Evolutionary conservation across 2,113 vertebrate genomes (phyloP).

Genomic region (Delphinapterus leucas): DNA sequence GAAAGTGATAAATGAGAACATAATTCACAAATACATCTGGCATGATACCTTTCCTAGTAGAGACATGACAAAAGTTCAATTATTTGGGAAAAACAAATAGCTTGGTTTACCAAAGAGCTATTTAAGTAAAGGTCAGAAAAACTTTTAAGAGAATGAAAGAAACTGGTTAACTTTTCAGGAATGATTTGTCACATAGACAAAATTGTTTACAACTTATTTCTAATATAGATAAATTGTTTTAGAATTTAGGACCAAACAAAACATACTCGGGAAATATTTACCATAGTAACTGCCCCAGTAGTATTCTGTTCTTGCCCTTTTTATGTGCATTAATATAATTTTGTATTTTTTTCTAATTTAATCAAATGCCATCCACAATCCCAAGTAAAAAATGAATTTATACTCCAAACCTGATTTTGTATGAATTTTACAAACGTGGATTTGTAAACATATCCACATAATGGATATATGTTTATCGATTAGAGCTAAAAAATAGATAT

Average conservation of each 20-base stretch:
- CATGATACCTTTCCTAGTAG: background rate
- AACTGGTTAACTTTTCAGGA: background rate
- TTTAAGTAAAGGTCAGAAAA: background rate
- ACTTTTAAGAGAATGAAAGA: background rate
- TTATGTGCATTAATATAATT: background rate
- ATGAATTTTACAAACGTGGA: background rate
- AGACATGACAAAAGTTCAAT: background rate
- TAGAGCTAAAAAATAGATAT: background rate
- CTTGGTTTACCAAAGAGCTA: background rate
- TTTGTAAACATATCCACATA: no score
- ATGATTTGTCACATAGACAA: background rate
- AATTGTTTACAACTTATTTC: background rate
- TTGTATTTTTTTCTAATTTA: background rate
- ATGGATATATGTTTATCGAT: background rate
- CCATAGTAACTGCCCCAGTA: background rate
- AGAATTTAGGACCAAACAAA: background rate
- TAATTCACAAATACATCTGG: background rate
- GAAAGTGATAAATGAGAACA: background rate
- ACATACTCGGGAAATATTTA: background rate
- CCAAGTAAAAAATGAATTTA: background rate
- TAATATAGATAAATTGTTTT: background rate
- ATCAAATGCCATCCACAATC: background rate
- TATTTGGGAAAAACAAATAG: background rate
- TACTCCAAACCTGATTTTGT: background rate
- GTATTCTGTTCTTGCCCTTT: background rate